Conservation (phyloP, 2,113 vertebrate species). For the Tenrec ecaudatus region DNA sequence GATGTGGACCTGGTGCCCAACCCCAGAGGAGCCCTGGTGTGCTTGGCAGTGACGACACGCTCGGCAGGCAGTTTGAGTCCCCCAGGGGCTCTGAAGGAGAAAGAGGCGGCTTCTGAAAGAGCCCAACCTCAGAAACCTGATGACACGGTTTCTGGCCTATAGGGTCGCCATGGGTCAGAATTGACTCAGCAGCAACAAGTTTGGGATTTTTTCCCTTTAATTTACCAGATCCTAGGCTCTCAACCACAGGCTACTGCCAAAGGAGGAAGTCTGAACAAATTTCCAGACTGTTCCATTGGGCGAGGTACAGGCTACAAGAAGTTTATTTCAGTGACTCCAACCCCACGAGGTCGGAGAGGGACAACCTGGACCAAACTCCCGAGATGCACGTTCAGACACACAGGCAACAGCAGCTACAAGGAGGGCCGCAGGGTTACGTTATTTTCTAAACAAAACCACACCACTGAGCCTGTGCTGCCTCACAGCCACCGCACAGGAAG, state of each 20-base stretch:
- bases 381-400: not conserved
- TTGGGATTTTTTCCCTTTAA: not conserved
- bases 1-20: not conserved
- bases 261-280: not conserved
- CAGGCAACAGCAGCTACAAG: too few species aligned
- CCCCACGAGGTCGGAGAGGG: not conserved
- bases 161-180: not conserved
- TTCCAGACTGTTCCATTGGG: not conserved
- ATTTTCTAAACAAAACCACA: too few species aligned
- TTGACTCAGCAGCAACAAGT: not conserved
- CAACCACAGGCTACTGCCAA: not conserved
- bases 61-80: not conserved
- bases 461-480: not conserved
- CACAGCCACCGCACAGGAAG: too few species aligned
- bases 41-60: not conserved
- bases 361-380: not conserved
- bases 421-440: too few species aligned
- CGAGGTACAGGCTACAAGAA: not conserved
- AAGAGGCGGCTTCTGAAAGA: not conserved
- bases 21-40: not conserved
- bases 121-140: not conserved
- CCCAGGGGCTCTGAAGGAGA: not conserved
- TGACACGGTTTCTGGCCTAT: not conserved
- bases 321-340: not conserved
- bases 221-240: not conserved